phyloP scores from a whole-genome alignment of 2,113 vertebrate genomes.

The Takifugu bimaculatus region DNA sequence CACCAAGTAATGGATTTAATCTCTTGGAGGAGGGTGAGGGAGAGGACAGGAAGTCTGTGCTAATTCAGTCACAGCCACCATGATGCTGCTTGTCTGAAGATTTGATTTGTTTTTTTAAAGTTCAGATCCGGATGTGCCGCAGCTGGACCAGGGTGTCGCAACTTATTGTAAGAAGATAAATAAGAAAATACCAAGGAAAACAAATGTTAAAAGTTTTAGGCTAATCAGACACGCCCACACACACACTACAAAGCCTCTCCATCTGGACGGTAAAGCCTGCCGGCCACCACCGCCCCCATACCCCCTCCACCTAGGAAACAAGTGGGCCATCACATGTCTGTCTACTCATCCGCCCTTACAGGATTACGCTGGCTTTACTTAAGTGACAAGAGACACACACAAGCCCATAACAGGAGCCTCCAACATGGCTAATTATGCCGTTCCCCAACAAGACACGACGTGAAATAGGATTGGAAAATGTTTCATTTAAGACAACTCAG shows the following conservation, averaged over 20 bases:
- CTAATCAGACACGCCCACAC: slow-evolving; percentile 44
- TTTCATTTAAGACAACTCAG: not conserved
- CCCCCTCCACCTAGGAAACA: slow-evolving; percentile 57
- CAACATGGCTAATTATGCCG: not conserved
- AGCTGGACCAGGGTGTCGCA: not conserved
- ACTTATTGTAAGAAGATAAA: not conserved
- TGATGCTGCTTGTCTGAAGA: too few species aligned
- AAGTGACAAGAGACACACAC: slow-evolving; percentile 62
- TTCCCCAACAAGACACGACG: slow-evolving; percentile 5
- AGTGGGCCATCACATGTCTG: slow-evolving; percentile 70
- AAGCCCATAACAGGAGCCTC: slow-evolving; percentile 27
- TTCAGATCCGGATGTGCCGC: not conserved
- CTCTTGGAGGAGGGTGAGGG: slow-evolving; percentile 43
- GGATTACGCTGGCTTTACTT: slow-evolving; percentile 74
- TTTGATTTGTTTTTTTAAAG: too few species aligned
- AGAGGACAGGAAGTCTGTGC: slow-evolving; percentile 54
- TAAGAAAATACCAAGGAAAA: fast-evolving
- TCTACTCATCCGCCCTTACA: slow-evolving; percentile 74
- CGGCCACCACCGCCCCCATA: slow-evolving; percentile 17
- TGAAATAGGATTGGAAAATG: not conserved
- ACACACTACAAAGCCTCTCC: slow-evolving; percentile 56
- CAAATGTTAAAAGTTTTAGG: not conserved
- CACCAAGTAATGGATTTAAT: slow-evolving; percentile 52
- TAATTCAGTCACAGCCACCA: slow-evolving; percentile 62
- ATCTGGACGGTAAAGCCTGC: slow-evolving; percentile 59